A percentile compares a stretch with the other conserved stretches of the same genome.
phyloP scores from a whole-genome alignment of 2,888 invertebrate species.

The Euzetes globulus region DNA sequence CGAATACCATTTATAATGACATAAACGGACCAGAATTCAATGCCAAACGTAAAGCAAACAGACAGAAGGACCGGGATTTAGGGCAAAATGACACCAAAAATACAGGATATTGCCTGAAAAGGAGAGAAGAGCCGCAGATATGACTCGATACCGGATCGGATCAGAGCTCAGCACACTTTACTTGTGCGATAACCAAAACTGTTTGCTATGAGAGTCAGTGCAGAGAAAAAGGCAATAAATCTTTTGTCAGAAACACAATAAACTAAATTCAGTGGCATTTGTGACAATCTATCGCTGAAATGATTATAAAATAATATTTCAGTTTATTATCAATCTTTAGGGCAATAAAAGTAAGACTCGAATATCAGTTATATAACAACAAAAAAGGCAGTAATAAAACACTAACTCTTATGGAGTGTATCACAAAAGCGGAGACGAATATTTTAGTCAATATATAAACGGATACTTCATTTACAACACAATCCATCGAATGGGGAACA shows the following conservation, averaged over 20 bases:
- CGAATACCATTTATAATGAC: constrained; percentile 19
- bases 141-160: not conserved
- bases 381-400: not conserved
- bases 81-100: constrained; percentile 22
- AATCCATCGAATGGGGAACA: not conserved
- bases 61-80: not conserved
- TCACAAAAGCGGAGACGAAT: not conserved
- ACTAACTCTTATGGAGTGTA: not conserved
- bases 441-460: constrained; percentile 5
- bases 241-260: not conserved
- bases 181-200: not conserved
- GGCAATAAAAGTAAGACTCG: constrained; percentile 2
- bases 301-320: constrained; percentile 29
- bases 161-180: not conserved
- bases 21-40: constrained; percentile 12
- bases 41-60: constrained; percentile 5
- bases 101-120: constrained; percentile 16
- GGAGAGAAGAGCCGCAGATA: not conserved
- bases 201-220: not conserved
- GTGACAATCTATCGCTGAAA: constrained; percentile 10
- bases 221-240: not conserved
- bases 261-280: constrained; percentile 6
- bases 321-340: constrained; percentile 11
- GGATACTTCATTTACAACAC: constrained; percentile 10
- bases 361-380: not conserved